Evolutionary conservation across 2,888 invertebrate species (phyloP).

Genomic region (Dryobota labecula): DNA sequence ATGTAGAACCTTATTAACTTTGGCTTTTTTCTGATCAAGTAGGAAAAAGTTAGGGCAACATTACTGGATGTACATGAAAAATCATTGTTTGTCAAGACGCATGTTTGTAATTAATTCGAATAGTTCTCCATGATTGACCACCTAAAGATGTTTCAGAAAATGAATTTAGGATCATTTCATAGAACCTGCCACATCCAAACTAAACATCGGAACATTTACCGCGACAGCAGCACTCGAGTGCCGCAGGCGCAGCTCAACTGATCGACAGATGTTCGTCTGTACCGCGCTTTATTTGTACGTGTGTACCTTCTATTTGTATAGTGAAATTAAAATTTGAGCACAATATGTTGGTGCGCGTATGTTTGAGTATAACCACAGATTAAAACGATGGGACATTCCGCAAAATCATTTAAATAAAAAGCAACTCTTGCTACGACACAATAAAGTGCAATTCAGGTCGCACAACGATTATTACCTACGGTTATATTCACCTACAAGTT

Average conservation of each 20-base stretch:
- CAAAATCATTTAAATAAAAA: no score
- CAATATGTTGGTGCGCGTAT: conserved; percentile 57
- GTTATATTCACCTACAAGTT: no score
- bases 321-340: conserved; percentile 62
- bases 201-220: neutral
- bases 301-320: conserved; percentile 62
- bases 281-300: conserved; percentile 49
- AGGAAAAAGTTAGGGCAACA: neutral
- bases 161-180: neutral
- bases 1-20: neutral
- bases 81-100: neutral
- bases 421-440: no score
- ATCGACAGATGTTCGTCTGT: conserved; percentile 64
- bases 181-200: conserved; percentile 40
- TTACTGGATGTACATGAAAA: neutral
- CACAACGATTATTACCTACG: no score
- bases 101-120: neutral
- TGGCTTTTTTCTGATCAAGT: neutral
- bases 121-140: neutral
- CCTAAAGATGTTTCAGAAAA: no score
- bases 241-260: conserved; percentile 63
- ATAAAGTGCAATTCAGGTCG: no score
- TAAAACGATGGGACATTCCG: no score
- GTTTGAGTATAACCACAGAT: no score
- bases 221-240: conserved; percentile 25